Base-by-base conservation (phyloP, 1,140 invertebrate species). In the Hydropsyche tenuis region DNA sequence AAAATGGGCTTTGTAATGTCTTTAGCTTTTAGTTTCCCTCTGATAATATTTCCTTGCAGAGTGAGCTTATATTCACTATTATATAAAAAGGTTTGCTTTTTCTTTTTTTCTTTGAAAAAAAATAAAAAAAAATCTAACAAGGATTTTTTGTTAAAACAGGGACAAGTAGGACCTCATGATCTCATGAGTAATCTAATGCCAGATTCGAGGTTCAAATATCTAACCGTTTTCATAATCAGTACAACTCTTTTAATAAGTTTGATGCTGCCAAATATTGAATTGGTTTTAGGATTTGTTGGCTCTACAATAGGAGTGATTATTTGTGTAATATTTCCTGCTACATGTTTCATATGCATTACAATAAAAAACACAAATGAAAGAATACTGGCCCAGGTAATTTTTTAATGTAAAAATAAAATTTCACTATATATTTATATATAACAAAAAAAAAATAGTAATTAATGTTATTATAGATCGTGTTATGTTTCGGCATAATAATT, bases 11-110 rank as follows among this genome's bases (percentile, higher is more conserved):
- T 99, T 87, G 92, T 99, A 0, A 85, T 98, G 56, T 98, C 96
- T 0, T 89, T 99, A 45, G 95, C 95, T 18, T 93, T 98, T 79
- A 97, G 95, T 82, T 98, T 99, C 86, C 97, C 97, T 11, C 86
- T 99, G 66, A 94, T 98, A 69, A 94, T 99, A 81, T 99, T 98
- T 85, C 97, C 97, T 9, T 98, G 96, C 82, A 85, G 97, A 73
- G 94, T 94, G 5, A 97, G 95, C 83, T 85, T 99, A 2, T 94
- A 97, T 85, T 99, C 96, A 0, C 88, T 99, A 62, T 81, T 98
- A 0, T 97, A 93, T 82, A 89, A 90, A 81, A 90, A 92, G 87
- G 95, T 96, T 37, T 68, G 18, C 7, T 9, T 46, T 46, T 25
- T 63, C 30, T 22, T 63, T 63, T 37, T 5, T 30, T 37, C 1